These are phyloP conservation scores for Tenrec ecaudatus DNA, from an alignment of 2,113 vertebrate species.

Conservation along the genomic window DNA sequence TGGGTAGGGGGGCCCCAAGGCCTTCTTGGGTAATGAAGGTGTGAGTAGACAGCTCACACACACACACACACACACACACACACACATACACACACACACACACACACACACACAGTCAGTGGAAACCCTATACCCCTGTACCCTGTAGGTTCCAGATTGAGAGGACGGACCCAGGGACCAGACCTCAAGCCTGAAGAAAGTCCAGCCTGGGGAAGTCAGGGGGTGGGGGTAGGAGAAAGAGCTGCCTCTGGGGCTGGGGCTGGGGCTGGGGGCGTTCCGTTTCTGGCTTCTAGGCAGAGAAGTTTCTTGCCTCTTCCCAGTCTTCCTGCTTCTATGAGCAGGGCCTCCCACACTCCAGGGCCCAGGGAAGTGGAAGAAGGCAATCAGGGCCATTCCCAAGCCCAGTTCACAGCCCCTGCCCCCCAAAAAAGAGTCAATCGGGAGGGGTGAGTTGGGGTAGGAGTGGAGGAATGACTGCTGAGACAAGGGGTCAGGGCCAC, in stretches of 20 bases:
- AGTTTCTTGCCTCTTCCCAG: background rate
- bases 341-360: background rate
- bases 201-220: conserved; percentile 10
- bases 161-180: background rate
- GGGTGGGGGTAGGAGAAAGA: background rate
- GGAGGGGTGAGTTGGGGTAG: background rate
- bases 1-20: background rate
- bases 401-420: background rate
- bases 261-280: background rate
- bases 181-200: conserved; percentile 39
- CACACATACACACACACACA: background rate
- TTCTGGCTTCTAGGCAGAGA: background rate
- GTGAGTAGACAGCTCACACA: background rate
- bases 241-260: background rate
- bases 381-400: background rate
- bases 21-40: background rate
- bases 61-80: background rate
- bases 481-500: background rate
- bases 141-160: conserved; percentile 11
- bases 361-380: background rate
- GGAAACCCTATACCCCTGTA: background rate
- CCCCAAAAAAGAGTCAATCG: background rate
- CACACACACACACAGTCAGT: background rate
- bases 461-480: background rate
- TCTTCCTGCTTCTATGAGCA: background rate